A percentile compares a stretch with the other conserved stretches of the same genome.
phyloP scores from a whole-genome alignment of 64 coral and sea anemone genomes.

The Stichodactyla helianthus region DNA sequence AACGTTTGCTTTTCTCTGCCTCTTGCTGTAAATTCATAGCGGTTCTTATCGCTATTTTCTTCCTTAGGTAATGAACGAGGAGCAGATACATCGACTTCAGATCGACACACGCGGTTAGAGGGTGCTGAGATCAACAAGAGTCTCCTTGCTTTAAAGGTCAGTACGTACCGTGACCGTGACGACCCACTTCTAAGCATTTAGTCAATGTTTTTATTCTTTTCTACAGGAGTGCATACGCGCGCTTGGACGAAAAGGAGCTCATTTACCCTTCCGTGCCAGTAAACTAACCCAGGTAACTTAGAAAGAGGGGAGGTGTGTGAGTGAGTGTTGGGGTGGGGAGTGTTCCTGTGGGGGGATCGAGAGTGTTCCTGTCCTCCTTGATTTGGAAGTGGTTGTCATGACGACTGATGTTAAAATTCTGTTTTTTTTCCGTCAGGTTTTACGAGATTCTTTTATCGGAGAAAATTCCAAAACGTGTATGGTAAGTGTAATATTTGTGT shows the following conservation, averaged over 20 bases:
- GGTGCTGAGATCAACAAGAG: slow-evolving; percentile 98
- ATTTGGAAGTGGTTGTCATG: neutral
- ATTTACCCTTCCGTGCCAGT: slow-evolving; percentile 94
- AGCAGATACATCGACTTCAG: slow-evolving; percentile 85
- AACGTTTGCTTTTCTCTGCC: too few relatives aligned
- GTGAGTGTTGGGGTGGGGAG: too few relatives aligned
- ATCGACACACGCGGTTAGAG: slow-evolving; percentile 84
- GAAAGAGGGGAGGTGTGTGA: neutral
- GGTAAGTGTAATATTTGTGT: slow-evolving; percentile 39
- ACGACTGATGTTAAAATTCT: neutral
- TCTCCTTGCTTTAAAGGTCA: slow-evolving; percentile 85
- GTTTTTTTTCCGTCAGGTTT: slow-evolving; percentile 55
- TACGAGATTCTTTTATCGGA: slow-evolving; percentile 97
- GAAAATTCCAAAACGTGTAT: slow-evolving; percentile 99
- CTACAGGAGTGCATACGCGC: slow-evolving; percentile 90
- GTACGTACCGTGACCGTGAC: neutral
- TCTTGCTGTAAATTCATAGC: neutral
- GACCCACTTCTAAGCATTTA: neutral
- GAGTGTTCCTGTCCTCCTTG: neutral
- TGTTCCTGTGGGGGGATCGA: too few relatives aligned
- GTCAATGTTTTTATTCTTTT: neutral
- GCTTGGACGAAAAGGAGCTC: slow-evolving; percentile 89
- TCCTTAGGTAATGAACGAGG: slow-evolving; percentile 84
- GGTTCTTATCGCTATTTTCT: neutral
- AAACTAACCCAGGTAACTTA: slow-evolving; percentile 90